A percentile compares a stretch with the other conserved stretches of the same genome.
These are phyloP conservation scores for Anolis carolinensis DNA, from an alignment of 2,113 vertebrate species.

Conservation along the genomic window DNA sequence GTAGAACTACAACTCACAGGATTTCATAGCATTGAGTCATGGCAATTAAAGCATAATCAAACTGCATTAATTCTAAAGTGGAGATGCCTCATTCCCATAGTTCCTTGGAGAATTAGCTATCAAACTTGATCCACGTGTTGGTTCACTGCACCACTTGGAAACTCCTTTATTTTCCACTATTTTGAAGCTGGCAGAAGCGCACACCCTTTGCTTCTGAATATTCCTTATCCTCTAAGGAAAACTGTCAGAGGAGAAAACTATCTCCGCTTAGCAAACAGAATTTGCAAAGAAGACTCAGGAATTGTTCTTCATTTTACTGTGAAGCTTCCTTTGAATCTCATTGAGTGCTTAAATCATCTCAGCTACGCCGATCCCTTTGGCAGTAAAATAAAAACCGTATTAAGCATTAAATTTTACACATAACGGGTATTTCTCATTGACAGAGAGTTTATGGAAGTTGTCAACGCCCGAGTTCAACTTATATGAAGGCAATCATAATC, in stretches of 20 bases:
- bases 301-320: slow-evolving; percentile 65
- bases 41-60: too few relatives aligned
- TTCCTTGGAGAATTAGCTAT: background rate
- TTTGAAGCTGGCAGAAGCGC: background rate
- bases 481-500: slow-evolving; percentile 67
- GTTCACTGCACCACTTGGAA: too few relatives aligned
- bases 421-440: slow-evolving; percentile 73
- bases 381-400: slow-evolving; percentile 76
- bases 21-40: too few relatives aligned
- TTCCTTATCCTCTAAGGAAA: slow-evolving; percentile 19
- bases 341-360: slow-evolving; percentile 72
- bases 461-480: slow-evolving; percentile 65
- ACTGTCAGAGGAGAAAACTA: slow-evolving; percentile 7
- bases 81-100: too few relatives aligned
- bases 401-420: slow-evolving; percentile 75
- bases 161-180: too few relatives aligned
- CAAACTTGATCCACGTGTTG: background rate
- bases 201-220: background rate
- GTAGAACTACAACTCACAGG: too few relatives aligned
- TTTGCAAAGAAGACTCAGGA: slow-evolving; percentile 48
- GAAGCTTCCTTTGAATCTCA: slow-evolving; percentile 65
- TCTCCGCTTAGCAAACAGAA: slow-evolving; percentile 59
- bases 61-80: too few relatives aligned
- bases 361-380: slow-evolving; percentile 59
- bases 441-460: slow-evolving; percentile 72